Evolutionary conservation across 2,113 vertebrate genomes (phyloP).

Genomic region (Brienomyrus brachyistius): DNA sequence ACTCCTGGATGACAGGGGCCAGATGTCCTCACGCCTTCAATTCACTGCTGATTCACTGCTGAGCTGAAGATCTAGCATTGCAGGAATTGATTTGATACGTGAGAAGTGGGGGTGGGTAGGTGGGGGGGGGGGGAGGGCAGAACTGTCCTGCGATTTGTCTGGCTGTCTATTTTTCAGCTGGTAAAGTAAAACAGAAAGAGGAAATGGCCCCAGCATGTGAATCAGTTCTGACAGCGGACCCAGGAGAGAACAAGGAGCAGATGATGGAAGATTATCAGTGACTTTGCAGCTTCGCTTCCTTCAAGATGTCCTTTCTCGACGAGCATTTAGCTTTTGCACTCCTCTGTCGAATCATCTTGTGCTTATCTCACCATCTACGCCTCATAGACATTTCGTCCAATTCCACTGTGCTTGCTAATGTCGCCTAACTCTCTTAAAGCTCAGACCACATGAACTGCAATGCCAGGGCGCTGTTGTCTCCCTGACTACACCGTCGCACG

Average conservation of each 20-base stretch:
- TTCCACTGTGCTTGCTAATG: not conserved
- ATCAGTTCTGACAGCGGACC: not conserved
- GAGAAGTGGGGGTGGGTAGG: not conserved
- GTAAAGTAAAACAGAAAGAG: not conserved
- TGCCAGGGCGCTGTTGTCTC: not conserved
- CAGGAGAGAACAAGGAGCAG: not conserved
- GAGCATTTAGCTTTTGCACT: constrained; percentile 21
- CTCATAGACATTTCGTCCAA: not conserved
- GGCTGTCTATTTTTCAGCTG: not conserved
- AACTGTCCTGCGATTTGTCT: not conserved
- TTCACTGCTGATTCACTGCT: not conserved
- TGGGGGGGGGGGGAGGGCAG: too few species aligned
- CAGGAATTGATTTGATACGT: not conserved
- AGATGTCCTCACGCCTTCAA: not conserved
- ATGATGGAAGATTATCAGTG: constrained; percentile 5
- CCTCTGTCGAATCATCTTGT: not conserved
- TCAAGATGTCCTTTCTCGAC: not conserved
- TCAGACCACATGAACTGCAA: not conserved
- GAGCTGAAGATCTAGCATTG: not conserved
- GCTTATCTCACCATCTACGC: constrained; percentile 12
- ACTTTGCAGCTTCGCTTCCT: not conserved
- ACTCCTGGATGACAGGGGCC: not conserved
- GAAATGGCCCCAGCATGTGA: not conserved
- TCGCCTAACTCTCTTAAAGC: not conserved
- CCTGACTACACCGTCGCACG: not conserved